phyloP scores from a whole-genome alignment of 2,113 vertebrate species.

The Dicaeum eximium region DNA sequence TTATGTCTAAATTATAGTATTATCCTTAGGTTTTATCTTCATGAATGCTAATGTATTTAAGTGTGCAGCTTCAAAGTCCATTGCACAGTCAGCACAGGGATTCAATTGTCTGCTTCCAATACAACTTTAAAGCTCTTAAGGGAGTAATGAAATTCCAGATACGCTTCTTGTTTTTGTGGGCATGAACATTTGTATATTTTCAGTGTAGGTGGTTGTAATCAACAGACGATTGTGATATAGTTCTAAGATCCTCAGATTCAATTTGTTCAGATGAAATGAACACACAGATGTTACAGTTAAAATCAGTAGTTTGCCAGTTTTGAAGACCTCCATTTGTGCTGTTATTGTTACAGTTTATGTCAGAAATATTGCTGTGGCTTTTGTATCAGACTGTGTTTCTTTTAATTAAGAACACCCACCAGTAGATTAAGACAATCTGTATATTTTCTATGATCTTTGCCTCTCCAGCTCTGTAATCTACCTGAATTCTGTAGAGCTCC shows the following conservation, averaged over 20 bases:
- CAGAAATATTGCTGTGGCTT: neutral
- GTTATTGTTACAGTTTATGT: neutral
- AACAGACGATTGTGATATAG: neutral
- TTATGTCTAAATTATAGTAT: neutral
- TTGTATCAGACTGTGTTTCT: neutral
- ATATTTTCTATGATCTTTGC: neutral
- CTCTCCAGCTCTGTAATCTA: neutral
- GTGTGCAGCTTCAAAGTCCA: neutral
- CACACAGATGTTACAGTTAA: neutral
- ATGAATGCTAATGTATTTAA: neutral
- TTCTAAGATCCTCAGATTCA: neutral
- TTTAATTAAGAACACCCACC: neutral
- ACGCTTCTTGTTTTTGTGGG: neutral
- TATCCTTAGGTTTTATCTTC: neutral
- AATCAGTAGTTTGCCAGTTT: neutral
- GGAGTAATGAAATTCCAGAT: neutral
- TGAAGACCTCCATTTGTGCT: neutral
- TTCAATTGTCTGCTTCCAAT: neutral
- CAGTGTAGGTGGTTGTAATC: neutral
- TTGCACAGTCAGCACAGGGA: neutral
- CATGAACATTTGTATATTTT: neutral
- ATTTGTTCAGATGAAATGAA: neutral
- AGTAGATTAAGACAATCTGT: neutral
- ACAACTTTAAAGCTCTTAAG: neutral
- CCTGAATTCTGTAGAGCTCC: neutral